Conservation (phyloP, 2,797 vertebrate species). For the Coreius guichenoti region DNA sequence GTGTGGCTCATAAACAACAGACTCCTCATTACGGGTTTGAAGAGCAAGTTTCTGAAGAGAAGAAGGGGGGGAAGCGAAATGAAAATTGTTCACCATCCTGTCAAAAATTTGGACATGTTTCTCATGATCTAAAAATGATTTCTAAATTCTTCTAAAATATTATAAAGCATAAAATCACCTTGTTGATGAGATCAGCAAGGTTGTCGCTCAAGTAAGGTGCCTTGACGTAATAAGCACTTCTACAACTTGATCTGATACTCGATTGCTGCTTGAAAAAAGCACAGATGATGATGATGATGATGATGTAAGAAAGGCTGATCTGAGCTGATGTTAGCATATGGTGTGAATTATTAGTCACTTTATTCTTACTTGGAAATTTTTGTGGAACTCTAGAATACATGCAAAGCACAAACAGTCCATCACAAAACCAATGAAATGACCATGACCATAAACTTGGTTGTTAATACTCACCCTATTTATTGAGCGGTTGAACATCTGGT, state of each 20-base stretch:
- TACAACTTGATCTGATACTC: not conserved
- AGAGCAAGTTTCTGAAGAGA: constrained; percentile 54
- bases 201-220: not conserved
- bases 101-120: not conserved
- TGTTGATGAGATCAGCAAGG: not conserved
- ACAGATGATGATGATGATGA: too few species aligned
- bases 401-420: not conserved
- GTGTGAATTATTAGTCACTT: not conserved
- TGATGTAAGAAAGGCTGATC: not conserved
- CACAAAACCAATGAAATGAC: not conserved
- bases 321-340: not conserved
- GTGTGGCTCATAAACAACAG: constrained; percentile 62
- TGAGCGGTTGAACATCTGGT: not conserved
- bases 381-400: constrained; percentile 38
- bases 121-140: not conserved
- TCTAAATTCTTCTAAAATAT: too few species aligned
- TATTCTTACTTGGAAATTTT: constrained; percentile 18
- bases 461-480: not conserved
- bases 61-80: not conserved
- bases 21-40: constrained; percentile 51
- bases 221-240: not conserved
- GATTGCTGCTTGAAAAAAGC: not conserved
- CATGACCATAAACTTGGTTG: not conserved
- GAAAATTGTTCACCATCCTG: not conserved
- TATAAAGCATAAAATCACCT: constrained; percentile 27